phyloP scores from a whole-genome alignment of 2,888 invertebrate genomes.

The Drosophila robusta region DNA sequence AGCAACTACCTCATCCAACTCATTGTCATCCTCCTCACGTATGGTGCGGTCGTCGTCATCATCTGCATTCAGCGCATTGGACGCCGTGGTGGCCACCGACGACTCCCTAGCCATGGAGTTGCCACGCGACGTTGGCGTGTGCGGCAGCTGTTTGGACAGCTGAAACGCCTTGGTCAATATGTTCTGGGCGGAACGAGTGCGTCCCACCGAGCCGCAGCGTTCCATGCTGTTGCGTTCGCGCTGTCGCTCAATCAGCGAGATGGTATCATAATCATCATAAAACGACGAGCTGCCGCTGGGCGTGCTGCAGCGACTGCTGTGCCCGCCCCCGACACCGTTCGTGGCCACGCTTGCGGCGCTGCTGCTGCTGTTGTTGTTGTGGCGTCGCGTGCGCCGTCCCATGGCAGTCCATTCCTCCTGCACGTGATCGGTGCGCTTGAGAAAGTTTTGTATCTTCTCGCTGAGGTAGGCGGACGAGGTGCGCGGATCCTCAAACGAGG shows the following conservation, averaged over 20 bases:
- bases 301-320: conserved; percentile 73
- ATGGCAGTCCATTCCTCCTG: conserved; percentile 94
- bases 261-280: conserved; percentile 83
- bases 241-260: conserved; percentile 84
- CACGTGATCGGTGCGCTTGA: conserved; percentile 93
- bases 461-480: conserved; percentile 92
- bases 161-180: conserved; percentile 94
- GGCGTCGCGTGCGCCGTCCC: conserved; percentile 86
- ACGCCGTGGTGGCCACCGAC: conserved; percentile 79
- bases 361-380: conserved; percentile 42
- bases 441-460: conserved; percentile 91
- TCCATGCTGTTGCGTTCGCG: conserved; percentile 83
- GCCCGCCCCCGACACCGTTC: conserved; percentile 62
- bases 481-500: conserved; percentile 91
- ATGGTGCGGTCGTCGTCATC: conserved; percentile 88
- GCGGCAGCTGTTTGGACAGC: conserved; percentile 86
- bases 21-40: conserved; percentile 88
- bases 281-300: conserved; percentile 73
- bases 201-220: conserved; percentile 85
- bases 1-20: conserved; percentile 81
- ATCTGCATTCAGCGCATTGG: conserved; percentile 76
- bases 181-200: conserved; percentile 91
- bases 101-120: conserved; percentile 81
- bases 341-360: conserved; percentile 51
- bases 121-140: conserved; percentile 84